A percentile compares a stretch with the other conserved stretches of the same genome.
Evolutionary conservation across 1,140 invertebrate species (phyloP).

Genomic region (Hyphantria cunea): DNA sequence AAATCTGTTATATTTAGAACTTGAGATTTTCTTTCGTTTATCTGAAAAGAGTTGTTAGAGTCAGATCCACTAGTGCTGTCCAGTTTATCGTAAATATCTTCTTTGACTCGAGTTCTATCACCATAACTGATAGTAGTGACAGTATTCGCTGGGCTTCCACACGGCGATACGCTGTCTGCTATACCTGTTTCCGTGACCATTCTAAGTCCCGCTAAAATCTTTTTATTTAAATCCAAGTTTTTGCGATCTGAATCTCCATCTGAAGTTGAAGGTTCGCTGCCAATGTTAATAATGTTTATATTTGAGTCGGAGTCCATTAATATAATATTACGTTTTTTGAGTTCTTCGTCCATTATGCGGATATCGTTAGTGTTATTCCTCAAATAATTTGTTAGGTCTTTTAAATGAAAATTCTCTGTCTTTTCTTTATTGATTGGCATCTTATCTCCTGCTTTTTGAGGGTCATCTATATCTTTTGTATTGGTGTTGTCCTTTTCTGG

Average conservation of each 20-base stretch:
- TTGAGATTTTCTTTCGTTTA: slow-evolving; percentile 65
- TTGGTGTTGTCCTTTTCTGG: too few relatives aligned
- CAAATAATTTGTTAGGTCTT: slow-evolving; percentile 8
- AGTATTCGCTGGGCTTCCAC: not conserved
- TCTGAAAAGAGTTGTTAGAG: slow-evolving; percentile 67
- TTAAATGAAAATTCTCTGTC: not conserved
- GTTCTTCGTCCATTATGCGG: slow-evolving; percentile 22
- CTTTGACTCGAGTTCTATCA: slow-evolving; percentile 26
- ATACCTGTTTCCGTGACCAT: too few relatives aligned
- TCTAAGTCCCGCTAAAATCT: too few relatives aligned
- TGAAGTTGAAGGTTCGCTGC: too few relatives aligned
- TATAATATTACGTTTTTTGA: slow-evolving; percentile 30
- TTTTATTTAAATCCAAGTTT: too few relatives aligned
- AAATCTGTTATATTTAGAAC: slow-evolving; percentile 67
- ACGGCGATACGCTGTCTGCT: too few relatives aligned
- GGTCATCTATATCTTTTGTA: too few relatives aligned
- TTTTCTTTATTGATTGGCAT: not conserved
- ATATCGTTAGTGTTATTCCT: slow-evolving; percentile 18
- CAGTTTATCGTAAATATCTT: slow-evolving; percentile 71
- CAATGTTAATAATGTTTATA: not conserved
- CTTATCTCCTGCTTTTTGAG: too few relatives aligned
- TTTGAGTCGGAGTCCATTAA: slow-evolving; percentile 2
- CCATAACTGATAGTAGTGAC: slow-evolving; percentile 31
- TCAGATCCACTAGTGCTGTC: slow-evolving; percentile 61
- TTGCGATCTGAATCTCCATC: too few relatives aligned